Evolutionary conservation across 2,797 vertebrate species (phyloP).

Genomic region (Melanotaenia trifasciata): DNA sequence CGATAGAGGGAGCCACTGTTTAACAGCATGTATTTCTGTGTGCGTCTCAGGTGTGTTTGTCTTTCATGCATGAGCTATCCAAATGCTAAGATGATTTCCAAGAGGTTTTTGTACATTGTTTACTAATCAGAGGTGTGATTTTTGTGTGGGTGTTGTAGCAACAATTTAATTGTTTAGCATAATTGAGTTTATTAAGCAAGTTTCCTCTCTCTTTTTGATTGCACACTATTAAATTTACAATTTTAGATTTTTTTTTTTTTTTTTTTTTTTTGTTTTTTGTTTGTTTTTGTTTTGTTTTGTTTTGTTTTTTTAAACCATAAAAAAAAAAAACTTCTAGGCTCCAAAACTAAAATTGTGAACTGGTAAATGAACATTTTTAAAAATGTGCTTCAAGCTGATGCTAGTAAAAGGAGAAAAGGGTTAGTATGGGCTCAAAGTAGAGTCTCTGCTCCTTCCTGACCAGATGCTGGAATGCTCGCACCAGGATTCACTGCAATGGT

Average conservation of each 20-base stretch:
- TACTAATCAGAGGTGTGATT: conserved; percentile 24
- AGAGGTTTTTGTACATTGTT: conserved; percentile 22
- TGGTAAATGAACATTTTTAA: not conserved
- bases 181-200: not conserved
- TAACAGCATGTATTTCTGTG: conserved; percentile 7
- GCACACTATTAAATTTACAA: not conserved
- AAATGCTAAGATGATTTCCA: conserved; percentile 25
- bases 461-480: no score
- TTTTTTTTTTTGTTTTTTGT: not conserved
- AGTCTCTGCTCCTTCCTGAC: not conserved
- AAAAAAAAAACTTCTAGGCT: not conserved
- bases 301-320: no score
- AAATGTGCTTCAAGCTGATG: not conserved
- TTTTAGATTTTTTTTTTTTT: no score
- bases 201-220: not conserved
- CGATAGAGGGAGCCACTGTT: not conserved
- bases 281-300: not conserved
- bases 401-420: not conserved
- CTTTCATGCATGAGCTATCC: not conserved
- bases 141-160: conserved; percentile 8
- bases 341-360: not conserved
- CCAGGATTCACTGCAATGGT: not conserved
- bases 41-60: conserved; percentile 5
- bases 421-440: not conserved
- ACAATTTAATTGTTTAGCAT: not conserved